Base-by-base conservation (phyloP, 2,888 invertebrate species). In the Calameuta idolon region DNA sequence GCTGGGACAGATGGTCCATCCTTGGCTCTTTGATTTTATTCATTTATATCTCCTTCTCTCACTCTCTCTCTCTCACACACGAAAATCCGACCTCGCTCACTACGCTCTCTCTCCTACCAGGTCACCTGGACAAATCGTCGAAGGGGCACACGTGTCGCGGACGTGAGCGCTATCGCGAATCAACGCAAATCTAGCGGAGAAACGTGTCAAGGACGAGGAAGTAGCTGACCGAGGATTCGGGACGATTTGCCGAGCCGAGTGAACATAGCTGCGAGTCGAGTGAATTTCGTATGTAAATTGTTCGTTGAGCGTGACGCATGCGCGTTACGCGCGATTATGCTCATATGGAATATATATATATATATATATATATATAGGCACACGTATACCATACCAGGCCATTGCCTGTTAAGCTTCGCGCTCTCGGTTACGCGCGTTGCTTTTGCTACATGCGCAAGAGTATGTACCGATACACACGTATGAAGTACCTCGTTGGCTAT, bases 201-300 rank as follows among this genome's bases (percentile, higher is more conserved):
- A 89, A 86, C 86, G 83, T 89, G 89, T 89, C 89, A 89, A 90
- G 89, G 90, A 90, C 89, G 87, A 83, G 82, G 82, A 84, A 83
- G 75, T 77, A 40, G 40, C 40, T 40, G 40, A 40, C 40, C 40
- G 40, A 40, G 15, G 40, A 40, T 40, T 40, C 40, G 40, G 40
- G 40, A 40, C 40, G 40, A 15, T 4, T 40, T 40, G 15, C 4
- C 40, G 15, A 40, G 75, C 81, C 79, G 76, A 83, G 84, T 83
- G 82, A 85, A 85, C 85, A 83, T 84, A 86, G 84, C 84, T 81
- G 40, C 40, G 40, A 40, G 40, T 15, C 40, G 2, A n/a, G 71
- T n/a, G 30, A 71, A 33, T 71, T 71, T 71, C 71, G 5, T 15
- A 31, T 33, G n/a, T 0, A n/a, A 71, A 71, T 71, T 33, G 71